These are phyloP conservation scores for Mus spicilegus DNA, from an alignment of 2,113 vertebrate genomes.

Conservation along the genomic window DNA sequence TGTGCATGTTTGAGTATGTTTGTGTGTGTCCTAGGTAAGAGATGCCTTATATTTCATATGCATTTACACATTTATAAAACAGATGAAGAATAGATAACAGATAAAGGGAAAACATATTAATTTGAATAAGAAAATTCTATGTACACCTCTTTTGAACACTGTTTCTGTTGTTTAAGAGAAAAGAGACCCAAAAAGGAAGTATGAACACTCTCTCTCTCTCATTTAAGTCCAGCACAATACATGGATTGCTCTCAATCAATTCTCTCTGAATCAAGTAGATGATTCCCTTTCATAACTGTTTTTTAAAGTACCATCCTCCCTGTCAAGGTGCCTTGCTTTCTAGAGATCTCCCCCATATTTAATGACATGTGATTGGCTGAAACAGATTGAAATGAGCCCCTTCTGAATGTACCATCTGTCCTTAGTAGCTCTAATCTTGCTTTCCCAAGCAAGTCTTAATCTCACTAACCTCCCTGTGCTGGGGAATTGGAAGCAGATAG, in stretches of 20 bases:
- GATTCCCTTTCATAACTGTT: background rate
- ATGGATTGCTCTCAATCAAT: background rate
- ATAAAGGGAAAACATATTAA: background rate
- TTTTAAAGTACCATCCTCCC: background rate
- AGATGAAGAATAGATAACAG: background rate
- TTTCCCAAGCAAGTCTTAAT: background rate
- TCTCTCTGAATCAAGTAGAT: background rate
- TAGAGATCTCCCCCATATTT: background rate
- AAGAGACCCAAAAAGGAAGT: background rate
- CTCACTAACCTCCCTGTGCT: background rate
- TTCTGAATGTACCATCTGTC: background rate
- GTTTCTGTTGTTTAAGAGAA: background rate
- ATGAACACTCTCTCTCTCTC: background rate
- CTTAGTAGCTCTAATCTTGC: background rate
- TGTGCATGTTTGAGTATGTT: background rate
- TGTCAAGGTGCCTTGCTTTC: background rate
- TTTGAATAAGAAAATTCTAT: background rate
- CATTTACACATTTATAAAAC: background rate
- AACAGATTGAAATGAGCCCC: slow-evolving; percentile 6
- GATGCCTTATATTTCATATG: background rate
- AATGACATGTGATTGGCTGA: background rate
- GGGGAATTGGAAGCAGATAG: background rate
- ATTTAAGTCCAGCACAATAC: background rate
- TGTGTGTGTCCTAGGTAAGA: background rate
- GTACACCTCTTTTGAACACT: background rate